These are phyloP conservation scores for Phania funesta DNA, from an alignment of 2,888 invertebrate genomes.

Conservation along the genomic window DNA sequence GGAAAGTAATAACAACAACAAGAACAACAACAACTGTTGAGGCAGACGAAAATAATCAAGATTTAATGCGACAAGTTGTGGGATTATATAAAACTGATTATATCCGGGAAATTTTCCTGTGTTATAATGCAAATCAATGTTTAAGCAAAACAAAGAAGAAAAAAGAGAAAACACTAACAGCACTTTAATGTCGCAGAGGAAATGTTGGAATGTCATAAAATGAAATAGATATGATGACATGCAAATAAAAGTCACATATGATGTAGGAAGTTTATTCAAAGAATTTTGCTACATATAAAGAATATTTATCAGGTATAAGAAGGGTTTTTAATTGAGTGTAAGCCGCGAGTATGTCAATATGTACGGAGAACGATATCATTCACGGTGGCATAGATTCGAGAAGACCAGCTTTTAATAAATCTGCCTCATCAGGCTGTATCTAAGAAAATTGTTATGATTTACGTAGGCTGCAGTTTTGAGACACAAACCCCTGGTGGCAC, in stretches of 20 bases:
- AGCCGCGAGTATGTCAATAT: too few relatives aligned
- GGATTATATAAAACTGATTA: slow-evolving; percentile 64
- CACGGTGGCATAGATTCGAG: too few relatives aligned
- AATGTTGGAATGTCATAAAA: slow-evolving; percentile 28
- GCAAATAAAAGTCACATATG: slow-evolving; percentile 7
- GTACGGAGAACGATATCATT: too few relatives aligned
- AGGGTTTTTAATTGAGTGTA: too few relatives aligned
- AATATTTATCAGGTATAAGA: too few relatives aligned
- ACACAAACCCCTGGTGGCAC: too few relatives aligned
- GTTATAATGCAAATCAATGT: slow-evolving; percentile 37
- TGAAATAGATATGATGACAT: slow-evolving; percentile 10
- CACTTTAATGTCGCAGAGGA: slow-evolving; percentile 38
- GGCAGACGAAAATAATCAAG: slow-evolving; percentile 61
- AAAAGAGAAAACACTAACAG: slow-evolving; percentile 5
- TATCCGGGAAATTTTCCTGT: slow-evolving; percentile 62
- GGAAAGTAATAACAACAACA: background rate
- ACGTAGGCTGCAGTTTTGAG: too few relatives aligned
- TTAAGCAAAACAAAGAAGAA: slow-evolving; percentile 3
- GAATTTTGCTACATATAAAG: too few relatives aligned
- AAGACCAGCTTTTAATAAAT: too few relatives aligned
- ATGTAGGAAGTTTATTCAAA: background rate
- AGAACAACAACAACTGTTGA: slow-evolving; percentile 13
- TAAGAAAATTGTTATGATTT: too few relatives aligned
- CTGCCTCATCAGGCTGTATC: too few relatives aligned
- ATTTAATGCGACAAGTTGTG: slow-evolving; percentile 68